Evolutionary conservation across 1,140 invertebrate genomes (phyloP), one percentile per base, ranked within the genome.

Genomic region (Formica selysi): DNA sequence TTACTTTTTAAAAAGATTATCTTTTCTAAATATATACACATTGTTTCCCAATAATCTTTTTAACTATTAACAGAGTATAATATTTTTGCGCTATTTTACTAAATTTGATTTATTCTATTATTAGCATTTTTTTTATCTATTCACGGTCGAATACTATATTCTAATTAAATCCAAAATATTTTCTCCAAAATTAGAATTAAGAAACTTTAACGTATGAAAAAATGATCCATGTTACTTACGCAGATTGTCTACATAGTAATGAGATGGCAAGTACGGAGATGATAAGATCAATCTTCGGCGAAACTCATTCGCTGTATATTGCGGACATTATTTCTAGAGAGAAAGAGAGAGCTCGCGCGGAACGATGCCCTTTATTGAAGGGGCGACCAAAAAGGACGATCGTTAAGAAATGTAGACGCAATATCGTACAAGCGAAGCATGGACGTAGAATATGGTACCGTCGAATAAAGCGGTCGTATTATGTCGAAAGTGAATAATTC

Each of bases 381-480:
- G n/a, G 59, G n/a, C 6, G 79, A 48, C 29, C 67, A 59, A 10
- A 51, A 86, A 87, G 11, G n/a, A 2, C 41, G 61, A 83, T 71
- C 83, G 16, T 26, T 36, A 54, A 68, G 76, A 84, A 71, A 76
- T 78, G 79, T 73, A 76, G 48, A 62, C 57, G 57, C 48, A 57
- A 81, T 87, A 76, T 57, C 79, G 44, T 62, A 70, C 57, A 36
- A 16, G 41, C 5, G n/a, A 1, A 11, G 29, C 16, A 32, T 22
- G 11, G 36, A 79, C 61, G 57, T 59, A 70, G 70, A 68, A 88
- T 80, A 87, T 76, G 70, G 61, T 48, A 61, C 76, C 62, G 68
- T 85, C 74, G 38, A 73, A 51, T 85, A 79, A 89, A 88, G 80
- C 73, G 79, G 48, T 85, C 57, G 74, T 78, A 76, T 70, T 76